phyloP scores from a whole-genome alignment of 1,140 invertebrate species.

The Arctopsyche grandis region DNA sequence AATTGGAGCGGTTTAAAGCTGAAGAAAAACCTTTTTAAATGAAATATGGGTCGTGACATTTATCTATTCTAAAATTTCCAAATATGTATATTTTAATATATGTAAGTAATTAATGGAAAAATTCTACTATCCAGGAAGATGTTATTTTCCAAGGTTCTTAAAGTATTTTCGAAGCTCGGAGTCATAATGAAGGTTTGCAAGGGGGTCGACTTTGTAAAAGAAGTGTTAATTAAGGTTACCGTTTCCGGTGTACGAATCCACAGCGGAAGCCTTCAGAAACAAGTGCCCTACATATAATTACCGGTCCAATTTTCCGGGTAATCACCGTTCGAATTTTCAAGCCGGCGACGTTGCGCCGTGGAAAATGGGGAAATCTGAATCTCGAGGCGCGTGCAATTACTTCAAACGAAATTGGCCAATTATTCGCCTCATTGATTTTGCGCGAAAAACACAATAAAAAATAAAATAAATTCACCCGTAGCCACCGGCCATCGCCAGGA shows the following conservation, averaged over 20 bases:
- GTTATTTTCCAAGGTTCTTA: no score
- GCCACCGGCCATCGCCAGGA: no score
- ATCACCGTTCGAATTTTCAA: not conserved
- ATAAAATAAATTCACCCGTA: no score
- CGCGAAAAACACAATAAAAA: not conserved
- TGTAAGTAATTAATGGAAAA: no score
- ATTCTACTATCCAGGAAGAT: no score
- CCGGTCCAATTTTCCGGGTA: slow-evolving; percentile 9
- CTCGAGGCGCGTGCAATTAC: not conserved
- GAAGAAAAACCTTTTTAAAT: no score
- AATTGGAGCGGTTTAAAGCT: no score
- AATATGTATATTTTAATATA: no score
- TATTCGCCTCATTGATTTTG: slow-evolving; percentile 7
- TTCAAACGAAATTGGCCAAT: not conserved
- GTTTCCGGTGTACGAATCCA: not conserved
- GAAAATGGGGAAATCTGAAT: not conserved
- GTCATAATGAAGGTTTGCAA: no score
- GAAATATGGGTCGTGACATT: no score
- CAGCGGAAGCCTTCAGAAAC: not conserved
- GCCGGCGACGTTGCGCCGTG: not conserved
- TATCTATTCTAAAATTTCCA: no score
- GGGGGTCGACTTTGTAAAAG: not conserved
- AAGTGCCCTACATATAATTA: slow-evolving; percentile 1
- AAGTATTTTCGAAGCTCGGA: no score
- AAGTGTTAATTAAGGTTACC: slow-evolving; percentile 7